Conservation (phyloP, 2,888 invertebrate species). For the Nephrotoma appendiculata region DNA sequence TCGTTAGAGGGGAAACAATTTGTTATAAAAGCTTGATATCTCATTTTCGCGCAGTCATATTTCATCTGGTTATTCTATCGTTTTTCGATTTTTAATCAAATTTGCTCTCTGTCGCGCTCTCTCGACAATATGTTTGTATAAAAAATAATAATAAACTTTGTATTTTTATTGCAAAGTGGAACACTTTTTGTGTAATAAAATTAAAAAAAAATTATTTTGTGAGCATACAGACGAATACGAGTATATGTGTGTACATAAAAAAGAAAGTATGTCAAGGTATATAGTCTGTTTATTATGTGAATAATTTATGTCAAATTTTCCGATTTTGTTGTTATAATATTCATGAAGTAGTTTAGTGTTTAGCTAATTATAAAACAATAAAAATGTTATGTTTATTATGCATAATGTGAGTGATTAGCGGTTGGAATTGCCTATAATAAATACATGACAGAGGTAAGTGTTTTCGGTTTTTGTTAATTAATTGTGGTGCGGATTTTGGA, state of each 20-base stretch:
- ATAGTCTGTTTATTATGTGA: not conserved
- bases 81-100: no score
- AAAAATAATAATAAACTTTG: not conserved
- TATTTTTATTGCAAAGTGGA: not conserved
- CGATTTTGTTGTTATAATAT: not conserved
- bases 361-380: not conserved
- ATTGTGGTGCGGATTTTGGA: not conserved
- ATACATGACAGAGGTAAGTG: not conserved
- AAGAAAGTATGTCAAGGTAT: slow-evolving; percentile 4
- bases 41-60: not conserved
- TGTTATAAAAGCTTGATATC: not conserved
- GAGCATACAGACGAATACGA: not conserved
- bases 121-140: not conserved
- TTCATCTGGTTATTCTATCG: not conserved
- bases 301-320: not conserved
- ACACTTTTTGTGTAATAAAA: not conserved
- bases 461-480: not conserved
- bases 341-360: not conserved
- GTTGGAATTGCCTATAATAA: not conserved
- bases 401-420: not conserved
- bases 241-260: not conserved
- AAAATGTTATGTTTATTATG: not conserved
- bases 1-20: not conserved
- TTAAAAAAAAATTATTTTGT: not conserved
- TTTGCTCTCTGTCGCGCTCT: not conserved